Percentiles rank a stretch among this genome's conserved stretches.
phyloP scores from a whole-genome alignment of 2,797 vertebrate species.

The Nyctalus aviator region DNA sequence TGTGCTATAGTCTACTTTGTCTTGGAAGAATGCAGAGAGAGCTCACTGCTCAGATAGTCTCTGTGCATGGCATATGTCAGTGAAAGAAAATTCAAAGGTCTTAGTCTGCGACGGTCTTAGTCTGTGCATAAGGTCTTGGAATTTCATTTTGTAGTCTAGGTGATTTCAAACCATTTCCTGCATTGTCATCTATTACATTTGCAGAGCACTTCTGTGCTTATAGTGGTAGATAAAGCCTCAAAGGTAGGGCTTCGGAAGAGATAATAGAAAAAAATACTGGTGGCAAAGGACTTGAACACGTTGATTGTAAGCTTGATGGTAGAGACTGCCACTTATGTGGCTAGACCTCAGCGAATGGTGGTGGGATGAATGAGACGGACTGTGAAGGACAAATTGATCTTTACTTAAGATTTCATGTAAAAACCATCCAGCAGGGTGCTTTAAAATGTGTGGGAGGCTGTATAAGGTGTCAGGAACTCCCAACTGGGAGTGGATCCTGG shows the following conservation, averaged over 20 bases:
- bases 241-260: constrained; percentile 22
- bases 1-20: neutral
- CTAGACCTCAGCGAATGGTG: neutral
- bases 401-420: constrained; percentile 5
- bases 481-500: neutral
- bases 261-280: neutral
- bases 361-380: neutral
- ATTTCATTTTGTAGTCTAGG: constrained; percentile 26
- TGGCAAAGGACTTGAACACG: neutral
- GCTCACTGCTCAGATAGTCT: neutral
- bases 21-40: neutral
- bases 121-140: neutral
- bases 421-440: neutral
- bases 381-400: constrained; percentile 10
- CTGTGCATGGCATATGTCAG: neutral
- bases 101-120: neutral
- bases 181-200: neutral
- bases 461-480: constrained; percentile 19
- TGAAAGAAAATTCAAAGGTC: constrained; percentile 15
- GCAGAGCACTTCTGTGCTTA: neutral
- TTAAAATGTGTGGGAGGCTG: neutral
- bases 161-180: neutral
- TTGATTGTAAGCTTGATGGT: neutral
- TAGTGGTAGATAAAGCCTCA: neutral
- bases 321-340: neutral